Evolutionary conservation across 2,888 invertebrate genomes (phyloP).

Genomic region (Dynastes hyllus): DNA sequence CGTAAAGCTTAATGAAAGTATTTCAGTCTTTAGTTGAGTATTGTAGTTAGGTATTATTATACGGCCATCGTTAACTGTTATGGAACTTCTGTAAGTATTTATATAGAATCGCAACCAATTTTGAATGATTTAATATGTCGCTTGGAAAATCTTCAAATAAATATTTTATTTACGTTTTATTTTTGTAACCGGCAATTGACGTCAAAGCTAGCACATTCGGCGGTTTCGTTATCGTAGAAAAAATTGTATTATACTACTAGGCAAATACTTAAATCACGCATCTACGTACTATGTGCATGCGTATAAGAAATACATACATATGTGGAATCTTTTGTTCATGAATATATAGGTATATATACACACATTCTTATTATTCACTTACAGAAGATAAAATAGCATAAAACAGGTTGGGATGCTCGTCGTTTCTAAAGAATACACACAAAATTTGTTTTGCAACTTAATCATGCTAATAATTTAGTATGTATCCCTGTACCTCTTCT

Average conservation of each 20-base stretch:
- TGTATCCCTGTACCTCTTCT: too few species aligned
- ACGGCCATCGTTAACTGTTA: too few species aligned
- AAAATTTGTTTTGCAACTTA: too few species aligned
- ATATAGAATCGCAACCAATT: background rate
- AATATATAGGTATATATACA: too few species aligned
- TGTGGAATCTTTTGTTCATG: background rate
- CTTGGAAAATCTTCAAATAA: conserved; percentile 40
- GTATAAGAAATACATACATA: background rate
- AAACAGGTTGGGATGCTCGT: too few species aligned
- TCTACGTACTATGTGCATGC: background rate
- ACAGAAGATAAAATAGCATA: too few species aligned
- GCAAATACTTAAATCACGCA: conserved; percentile 27
- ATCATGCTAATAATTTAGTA: too few species aligned
- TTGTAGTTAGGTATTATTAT: too few species aligned
- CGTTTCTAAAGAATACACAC: too few species aligned
- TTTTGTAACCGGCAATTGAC: conserved; percentile 37
- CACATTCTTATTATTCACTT: background rate
- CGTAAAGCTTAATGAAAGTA: too few species aligned
- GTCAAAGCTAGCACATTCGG: conserved; percentile 32
- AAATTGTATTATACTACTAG: conserved; percentile 18
- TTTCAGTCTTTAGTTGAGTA: too few species aligned
- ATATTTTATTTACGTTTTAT: conserved; percentile 46
- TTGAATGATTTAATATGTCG: conserved; percentile 27
- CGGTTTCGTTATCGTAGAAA: conserved; percentile 38
- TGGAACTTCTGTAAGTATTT: too few species aligned